Base-by-base conservation (phyloP, 2,113 vertebrate species). In the Sisor rabdophorus region DNA sequence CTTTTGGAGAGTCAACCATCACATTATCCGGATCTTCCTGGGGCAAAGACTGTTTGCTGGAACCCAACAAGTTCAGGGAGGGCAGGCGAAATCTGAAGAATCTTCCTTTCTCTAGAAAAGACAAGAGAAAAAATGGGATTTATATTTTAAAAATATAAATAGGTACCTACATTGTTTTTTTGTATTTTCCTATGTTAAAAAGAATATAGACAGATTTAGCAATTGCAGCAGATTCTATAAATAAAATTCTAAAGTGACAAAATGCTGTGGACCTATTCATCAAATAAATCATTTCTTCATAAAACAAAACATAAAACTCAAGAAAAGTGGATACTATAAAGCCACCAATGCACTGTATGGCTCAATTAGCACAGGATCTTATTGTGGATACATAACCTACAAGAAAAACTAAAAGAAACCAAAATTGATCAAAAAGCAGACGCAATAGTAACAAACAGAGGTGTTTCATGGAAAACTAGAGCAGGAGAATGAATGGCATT, bases 11-110 rank as follows among this genome's bases (percentile, higher is more conserved):
- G 79, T 98, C 96, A 0, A 99, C 92, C 79, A 96, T 90, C 53
- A 99, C 96, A n/a, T 92, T 92, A 56, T 99, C 97, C 0, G 97
- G 97, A 68, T 99, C 97, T 84, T 99, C 97, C 87, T 98, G 97
- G 0, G 96, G 97, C 78, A 99, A 90, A 44, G 96, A 98, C 75
- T 98, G 94, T 85, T 99, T 98, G 88, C 94, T 93, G 84, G 94
- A 92, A 0, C 94, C 94, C 82, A 99, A 86, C 75, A 98, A 91
- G 83, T 94, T 95, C 85, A 98, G 26, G 63, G 92, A 92, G 19
- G 95, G 95, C 76, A 98, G 90, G 65, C 94, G 95, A 88, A 99
- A 95, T 26, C 95, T 93, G 87, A 98, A 95, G 87, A 98, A 93
- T 88, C 93, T 91, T 55, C 95, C 95, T 92, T 87, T 79, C 84